A percentile compares a stretch with the other conserved stretches of the same genome.
phyloP scores from a whole-genome alignment of 2,113 vertebrate genomes.

The Martes martes region DNA sequence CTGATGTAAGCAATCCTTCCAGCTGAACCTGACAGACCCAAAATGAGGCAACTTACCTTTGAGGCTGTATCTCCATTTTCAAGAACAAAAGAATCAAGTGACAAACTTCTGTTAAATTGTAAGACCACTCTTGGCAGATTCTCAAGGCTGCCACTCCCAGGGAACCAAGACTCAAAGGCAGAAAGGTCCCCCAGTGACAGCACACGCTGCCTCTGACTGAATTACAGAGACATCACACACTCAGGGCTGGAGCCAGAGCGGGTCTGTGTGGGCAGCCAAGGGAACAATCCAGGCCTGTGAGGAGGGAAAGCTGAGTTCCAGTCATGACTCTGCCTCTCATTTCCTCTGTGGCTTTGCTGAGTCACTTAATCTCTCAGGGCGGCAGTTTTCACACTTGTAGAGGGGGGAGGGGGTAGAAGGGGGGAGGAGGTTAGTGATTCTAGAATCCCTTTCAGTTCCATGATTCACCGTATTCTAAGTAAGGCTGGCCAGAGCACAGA shows the following conservation, averaged over 20 bases:
- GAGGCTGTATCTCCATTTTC: background rate
- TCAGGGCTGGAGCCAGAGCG: background rate
- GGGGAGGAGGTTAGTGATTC: background rate
- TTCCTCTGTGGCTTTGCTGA: conserved; percentile 31
- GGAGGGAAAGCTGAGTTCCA: background rate
- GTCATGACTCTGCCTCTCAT: background rate
- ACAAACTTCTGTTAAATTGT: background rate
- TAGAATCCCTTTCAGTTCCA: background rate
- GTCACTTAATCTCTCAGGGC: background rate
- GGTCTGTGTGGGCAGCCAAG: background rate
- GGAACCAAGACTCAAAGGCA: conserved; percentile 23
- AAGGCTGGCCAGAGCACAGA: background rate
- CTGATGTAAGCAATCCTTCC: background rate
- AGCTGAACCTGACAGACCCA: background rate
- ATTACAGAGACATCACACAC: background rate
- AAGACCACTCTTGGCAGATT: background rate
- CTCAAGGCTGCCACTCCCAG: background rate
- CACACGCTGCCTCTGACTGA: background rate
- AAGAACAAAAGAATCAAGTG: background rate
- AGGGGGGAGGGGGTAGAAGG: background rate
- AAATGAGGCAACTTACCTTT: background rate
- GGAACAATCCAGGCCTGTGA: background rate
- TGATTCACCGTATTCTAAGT: background rate
- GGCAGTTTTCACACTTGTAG: background rate
- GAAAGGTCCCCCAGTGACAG: background rate